Conservation (phyloP, 2,113 vertebrate genomes). For the Rhegmatorhina hoffmannsi region DNA sequence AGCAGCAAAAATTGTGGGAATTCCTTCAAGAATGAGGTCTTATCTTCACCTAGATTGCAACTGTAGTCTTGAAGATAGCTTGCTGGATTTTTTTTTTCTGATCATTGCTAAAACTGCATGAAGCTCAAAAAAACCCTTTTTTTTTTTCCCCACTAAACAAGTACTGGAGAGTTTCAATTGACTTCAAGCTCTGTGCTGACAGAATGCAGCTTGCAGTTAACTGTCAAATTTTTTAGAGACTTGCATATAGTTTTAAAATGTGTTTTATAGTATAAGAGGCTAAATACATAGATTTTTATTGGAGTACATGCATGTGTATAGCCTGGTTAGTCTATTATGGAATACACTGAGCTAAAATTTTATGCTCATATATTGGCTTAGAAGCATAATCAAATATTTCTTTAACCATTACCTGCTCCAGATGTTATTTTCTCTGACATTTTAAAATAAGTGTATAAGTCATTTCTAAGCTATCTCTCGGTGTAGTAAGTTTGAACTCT, state of each 20-base stretch:
- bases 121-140: background rate
- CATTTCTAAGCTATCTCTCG: background rate
- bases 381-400: background rate
- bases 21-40: background rate
- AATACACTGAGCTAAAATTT: background rate
- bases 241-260: conserved; percentile 21
- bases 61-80: background rate
- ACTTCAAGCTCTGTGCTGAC: background rate
- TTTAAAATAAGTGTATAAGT: background rate
- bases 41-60: background rate
- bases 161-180: background rate
- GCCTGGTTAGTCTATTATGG: background rate
- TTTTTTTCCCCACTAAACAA: background rate
- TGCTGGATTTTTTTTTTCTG: background rate
- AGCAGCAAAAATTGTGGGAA: background rate
- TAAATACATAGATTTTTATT: background rate
- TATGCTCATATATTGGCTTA: background rate
- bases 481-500: background rate
- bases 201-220: background rate
- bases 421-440: background rate
- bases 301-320: background rate
- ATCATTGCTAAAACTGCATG: background rate
- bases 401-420: background rate
- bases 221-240: background rate
- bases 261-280: conserved; percentile 17